These are phyloP conservation scores for Myioborus melanocephalus DNA, from an alignment of 2,797 vertebrate species.

Conservation along the genomic window DNA sequence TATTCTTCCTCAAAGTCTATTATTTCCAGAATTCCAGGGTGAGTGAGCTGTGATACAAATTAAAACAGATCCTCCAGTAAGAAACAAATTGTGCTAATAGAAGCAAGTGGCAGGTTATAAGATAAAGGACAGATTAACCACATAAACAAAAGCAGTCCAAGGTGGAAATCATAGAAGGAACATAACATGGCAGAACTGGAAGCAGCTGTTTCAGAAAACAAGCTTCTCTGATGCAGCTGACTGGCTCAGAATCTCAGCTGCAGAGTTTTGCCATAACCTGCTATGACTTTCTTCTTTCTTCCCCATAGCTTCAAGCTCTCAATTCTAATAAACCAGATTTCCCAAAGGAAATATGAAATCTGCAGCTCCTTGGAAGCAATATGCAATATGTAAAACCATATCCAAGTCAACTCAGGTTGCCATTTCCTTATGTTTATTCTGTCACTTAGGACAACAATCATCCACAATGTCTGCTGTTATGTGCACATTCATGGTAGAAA, in stretches of 20 bases:
- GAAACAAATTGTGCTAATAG: background rate
- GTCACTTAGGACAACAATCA: background rate
- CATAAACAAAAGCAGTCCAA: background rate
- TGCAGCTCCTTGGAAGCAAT: background rate
- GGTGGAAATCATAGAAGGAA: background rate
- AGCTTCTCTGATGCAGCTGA: background rate
- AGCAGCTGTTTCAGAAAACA: background rate
- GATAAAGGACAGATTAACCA: background rate
- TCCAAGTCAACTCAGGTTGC: background rate
- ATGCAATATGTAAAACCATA: background rate
- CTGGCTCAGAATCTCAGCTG: background rate
- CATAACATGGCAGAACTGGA: background rate
- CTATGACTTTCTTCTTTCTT: background rate
- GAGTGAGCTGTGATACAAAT: background rate
- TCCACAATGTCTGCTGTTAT: background rate
- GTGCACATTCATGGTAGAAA: background rate
- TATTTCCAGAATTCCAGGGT: background rate
- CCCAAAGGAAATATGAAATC: background rate
- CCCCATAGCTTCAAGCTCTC: background rate
- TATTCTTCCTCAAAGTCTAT: background rate
- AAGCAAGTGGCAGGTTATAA: background rate
- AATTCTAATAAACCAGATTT: background rate
- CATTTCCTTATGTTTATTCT: background rate
- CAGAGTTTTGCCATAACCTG: background rate
- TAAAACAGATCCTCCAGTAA: background rate